Base-by-base conservation (phyloP, 2,888 invertebrate species). In the Pilophorus perplexus region DNA sequence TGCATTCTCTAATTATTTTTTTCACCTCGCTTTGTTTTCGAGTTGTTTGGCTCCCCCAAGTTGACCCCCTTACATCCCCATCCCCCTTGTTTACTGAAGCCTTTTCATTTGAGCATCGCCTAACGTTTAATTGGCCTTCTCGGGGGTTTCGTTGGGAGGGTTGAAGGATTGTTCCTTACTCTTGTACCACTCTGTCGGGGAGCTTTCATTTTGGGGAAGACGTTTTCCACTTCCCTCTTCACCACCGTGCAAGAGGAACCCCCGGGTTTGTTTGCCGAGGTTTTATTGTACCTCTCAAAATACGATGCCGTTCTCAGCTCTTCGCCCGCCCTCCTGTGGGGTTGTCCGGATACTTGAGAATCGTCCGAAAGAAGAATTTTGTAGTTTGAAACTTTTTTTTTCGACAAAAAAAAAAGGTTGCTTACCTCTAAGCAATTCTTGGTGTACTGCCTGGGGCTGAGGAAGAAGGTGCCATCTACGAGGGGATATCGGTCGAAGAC, bases 401-500 rank as follows among this genome's bases (percentile, higher is more conserved):
- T n/a, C n/a, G n/a, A n/a, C n/a, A n/a, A n/a, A n/a, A n/a, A n/a
- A n/a, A n/a, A n/a, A n/a, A n/a, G n/a, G n/a, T n/a, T n/a, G 76
- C 79, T 81, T 80, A 93, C 92, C 87, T 92, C 91, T 72, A 93
- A 87, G 76, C 91, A 92, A 74, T 85, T 84, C 76, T 86, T 86
- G 75, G 88, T 88, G 78, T 96, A 93, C 76, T 93, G 92, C 72
- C 90, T 85, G 28, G 98, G 96, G 74, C 95, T 95, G 69, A 98
- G 83, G 83, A 98, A 99, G 83, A 99, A 94, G 33, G 96, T 95
- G 66, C 98, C 98, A 77, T 99, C 97, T 46, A 98, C 89, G 73
- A 99, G 82, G 1, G 98, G 98, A 80, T 97, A 98, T 75, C 95
- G 87, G 80, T 98, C 98, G 80, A 93, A 98, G 68, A 98, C 94